Conservation (phyloP, 1,140 invertebrate species). For the Metopolophium dirhodum region DNA sequence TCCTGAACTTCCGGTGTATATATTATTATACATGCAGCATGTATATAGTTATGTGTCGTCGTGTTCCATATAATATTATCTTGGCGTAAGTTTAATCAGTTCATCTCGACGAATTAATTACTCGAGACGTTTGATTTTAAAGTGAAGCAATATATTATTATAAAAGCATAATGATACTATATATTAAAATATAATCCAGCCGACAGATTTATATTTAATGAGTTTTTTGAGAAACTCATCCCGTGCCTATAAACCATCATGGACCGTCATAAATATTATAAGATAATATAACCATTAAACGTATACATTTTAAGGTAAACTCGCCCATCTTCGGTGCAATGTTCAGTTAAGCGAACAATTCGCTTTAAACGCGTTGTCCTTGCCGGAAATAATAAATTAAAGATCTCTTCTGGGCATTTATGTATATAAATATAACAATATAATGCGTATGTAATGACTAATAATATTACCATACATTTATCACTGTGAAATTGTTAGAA, state of each 20-base stretch:
- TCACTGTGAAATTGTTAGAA: background rate
- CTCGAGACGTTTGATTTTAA: background rate
- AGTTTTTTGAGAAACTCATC: background rate
- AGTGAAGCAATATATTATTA: background rate
- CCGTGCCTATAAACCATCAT: background rate
- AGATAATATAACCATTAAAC: background rate
- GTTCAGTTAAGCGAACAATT: background rate
- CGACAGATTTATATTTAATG: background rate
- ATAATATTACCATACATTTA: background rate
- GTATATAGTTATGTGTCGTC: background rate
- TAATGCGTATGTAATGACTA: background rate
- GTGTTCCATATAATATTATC: background rate
- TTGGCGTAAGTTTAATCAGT: background rate
- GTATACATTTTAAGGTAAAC: background rate
- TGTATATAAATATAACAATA: background rate
- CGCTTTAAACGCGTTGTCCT: background rate
- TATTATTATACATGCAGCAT: background rate
- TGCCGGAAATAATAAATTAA: background rate
- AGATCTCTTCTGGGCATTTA: background rate
- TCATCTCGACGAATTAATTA: background rate
- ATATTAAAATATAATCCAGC: background rate
- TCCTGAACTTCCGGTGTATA: background rate
- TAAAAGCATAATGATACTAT: background rate
- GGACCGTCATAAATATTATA: background rate
- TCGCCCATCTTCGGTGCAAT: background rate